These are phyloP conservation scores for Leptodactylus fuscus DNA, from an alignment of 2,113 vertebrate genomes.

Conservation along the genomic window DNA sequence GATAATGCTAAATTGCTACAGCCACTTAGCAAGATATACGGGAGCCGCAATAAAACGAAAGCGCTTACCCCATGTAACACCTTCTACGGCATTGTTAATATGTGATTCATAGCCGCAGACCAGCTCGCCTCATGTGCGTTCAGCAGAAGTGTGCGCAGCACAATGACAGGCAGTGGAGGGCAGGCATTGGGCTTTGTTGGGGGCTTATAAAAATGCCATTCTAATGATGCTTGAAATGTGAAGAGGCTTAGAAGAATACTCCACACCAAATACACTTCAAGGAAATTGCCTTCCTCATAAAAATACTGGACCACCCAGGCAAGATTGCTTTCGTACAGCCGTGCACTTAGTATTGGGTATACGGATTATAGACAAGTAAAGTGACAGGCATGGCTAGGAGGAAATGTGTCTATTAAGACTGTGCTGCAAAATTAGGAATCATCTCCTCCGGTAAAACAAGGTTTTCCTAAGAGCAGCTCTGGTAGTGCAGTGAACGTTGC, in stretches of 20 bases:
- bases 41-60: background rate
- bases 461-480: background rate
- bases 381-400: too few relatives aligned
- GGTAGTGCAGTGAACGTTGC: too few relatives aligned
- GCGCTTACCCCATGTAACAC: constrained; percentile 23
- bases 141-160: background rate
- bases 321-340: background rate
- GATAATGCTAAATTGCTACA: constrained; percentile 25
- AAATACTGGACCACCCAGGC: background rate
- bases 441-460: background rate
- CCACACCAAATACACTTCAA: background rate
- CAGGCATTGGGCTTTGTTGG: background rate
- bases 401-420: background rate
- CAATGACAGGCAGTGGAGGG: background rate
- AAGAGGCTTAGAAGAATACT: background rate
- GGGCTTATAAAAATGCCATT: constrained; percentile 16
- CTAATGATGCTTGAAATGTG: constrained; percentile 10
- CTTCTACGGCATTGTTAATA: background rate
- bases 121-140: background rate
- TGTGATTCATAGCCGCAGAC: background rate
- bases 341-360: background rate
- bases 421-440: background rate
- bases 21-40: constrained; percentile 39
- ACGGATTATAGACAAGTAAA: background rate
- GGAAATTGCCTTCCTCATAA: background rate